Evolutionary conservation across 1,140 invertebrate species (phyloP).

Genomic region (Camponotus pennsylvanicus): DNA sequence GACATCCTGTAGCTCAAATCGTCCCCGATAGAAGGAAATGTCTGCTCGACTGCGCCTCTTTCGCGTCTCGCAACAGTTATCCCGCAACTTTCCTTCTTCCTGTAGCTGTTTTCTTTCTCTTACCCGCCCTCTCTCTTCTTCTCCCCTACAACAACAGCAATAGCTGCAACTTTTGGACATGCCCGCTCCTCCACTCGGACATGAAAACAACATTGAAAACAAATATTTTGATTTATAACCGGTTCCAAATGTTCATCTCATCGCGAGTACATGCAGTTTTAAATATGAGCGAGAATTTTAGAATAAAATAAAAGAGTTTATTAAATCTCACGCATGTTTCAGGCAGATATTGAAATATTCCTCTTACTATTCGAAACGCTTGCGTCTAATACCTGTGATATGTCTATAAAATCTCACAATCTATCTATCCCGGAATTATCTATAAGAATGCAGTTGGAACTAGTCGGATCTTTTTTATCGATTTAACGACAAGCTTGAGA

Average conservation of each 20-base stretch:
- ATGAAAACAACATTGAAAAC: constrained; percentile 64
- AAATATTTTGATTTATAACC: constrained; percentile 69
- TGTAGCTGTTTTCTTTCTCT: constrained; percentile 61
- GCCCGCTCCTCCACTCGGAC: constrained; percentile 35
- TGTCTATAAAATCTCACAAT: too few species aligned
- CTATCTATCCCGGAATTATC: too few species aligned
- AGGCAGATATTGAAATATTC: too few species aligned
- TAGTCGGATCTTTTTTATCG: not conserved
- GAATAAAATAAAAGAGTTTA: too few species aligned
- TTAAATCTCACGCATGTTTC: too few species aligned
- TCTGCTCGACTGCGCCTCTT: constrained; percentile 48
- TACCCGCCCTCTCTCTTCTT: constrained; percentile 1
- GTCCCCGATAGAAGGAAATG: constrained; percentile 57
- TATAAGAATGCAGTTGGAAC: not conserved
- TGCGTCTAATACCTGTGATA: too few species aligned
- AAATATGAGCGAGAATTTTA: not conserved
- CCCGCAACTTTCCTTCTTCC: constrained; percentile 62
- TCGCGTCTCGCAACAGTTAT: constrained; percentile 62
- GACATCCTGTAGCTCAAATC: constrained; percentile 70
- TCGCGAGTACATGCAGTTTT: constrained; percentile 4
- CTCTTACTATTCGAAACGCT: too few species aligned
- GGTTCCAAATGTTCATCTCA: constrained; percentile 44
- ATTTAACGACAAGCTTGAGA: not conserved
- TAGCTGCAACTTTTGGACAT: constrained; percentile 57
- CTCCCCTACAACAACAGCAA: constrained; percentile 35